Base-by-base conservation (phyloP, 2,113 vertebrate species). In the Aplodontia rufa region DNA sequence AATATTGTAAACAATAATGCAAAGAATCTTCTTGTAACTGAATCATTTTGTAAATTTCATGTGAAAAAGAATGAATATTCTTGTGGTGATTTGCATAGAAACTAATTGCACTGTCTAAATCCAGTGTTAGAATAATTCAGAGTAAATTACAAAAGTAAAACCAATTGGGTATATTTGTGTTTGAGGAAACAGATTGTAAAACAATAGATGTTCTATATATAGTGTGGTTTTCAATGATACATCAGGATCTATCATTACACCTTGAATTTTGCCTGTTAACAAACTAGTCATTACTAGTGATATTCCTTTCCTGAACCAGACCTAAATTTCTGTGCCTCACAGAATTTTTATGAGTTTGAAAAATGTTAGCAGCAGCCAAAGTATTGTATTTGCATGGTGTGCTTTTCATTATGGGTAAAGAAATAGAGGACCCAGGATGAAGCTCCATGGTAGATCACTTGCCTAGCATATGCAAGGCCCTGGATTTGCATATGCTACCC, bases 21-120 rank as follows among this genome's bases (percentile, higher is more conserved):
- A 58, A 10, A 84, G 71, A 87, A 55, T 10, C 66, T 84, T 75
- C 8, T 62, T 94, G 0, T 87, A n/a, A 10, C 12, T 71, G 10
- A 47, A 72, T 93, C n/a, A 40, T 66, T 87, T 32, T 47, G 92
- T 96, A 58, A 92, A 53, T 91, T 79, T 5, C 53, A 13, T 37
- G 32, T 42, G 4, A 55, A 69, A 74, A 11, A 85, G 42, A 45
- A 58, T 95, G 24, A 88, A 26, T 47, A 53, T 14, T 26, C 12
- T 22, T 13, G 20, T 37, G 10, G 83, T 97, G 62, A 58, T 0
- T 87, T 81, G 64, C 76, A 0, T 0, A 74, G 58, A 96, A 51
- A 9, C 1, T 94, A 81, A 53, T 94, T 72, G 10, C 0, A 2
- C 69, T 94, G 0, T 80, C 91, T 93, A 32, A 87, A 55, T 71